A percentile compares a stretch with the other conserved stretches of the same genome.
Conservation (phyloP, 2,797 vertebrate genomes). For the Melanogrammus aeglefinus region DNA sequence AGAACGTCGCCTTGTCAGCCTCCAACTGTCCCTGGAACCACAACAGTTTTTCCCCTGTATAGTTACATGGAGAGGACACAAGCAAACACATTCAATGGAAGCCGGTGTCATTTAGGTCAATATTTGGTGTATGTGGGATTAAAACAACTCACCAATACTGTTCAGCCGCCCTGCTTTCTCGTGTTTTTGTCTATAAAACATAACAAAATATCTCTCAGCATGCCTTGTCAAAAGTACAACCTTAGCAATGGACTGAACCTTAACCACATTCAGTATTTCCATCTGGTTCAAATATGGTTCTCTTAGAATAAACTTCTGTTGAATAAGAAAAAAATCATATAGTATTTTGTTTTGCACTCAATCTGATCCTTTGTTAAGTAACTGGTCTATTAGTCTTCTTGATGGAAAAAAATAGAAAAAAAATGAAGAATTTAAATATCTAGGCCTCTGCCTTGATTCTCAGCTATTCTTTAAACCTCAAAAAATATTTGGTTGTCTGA, state of each 20-base stretch:
- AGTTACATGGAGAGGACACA: not conserved
- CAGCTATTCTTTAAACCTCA: too few species aligned
- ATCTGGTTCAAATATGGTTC: too few species aligned
- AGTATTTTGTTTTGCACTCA: too few species aligned
- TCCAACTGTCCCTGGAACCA: slow-evolving; percentile 93
- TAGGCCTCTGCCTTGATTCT: too few species aligned
- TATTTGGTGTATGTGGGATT: not conserved
- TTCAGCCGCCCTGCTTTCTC: slow-evolving; percentile 87
- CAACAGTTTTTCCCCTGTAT: slow-evolving; percentile 86
- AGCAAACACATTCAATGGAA: not conserved
- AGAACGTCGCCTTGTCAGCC: slow-evolving; percentile 76
- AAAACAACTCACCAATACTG: slow-evolving; percentile 73
- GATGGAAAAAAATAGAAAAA: too few species aligned
- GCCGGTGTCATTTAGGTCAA: not conserved
- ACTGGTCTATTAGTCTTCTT: too few species aligned
- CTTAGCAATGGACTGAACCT: not conserved
- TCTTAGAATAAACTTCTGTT: too few species aligned
- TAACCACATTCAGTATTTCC: not conserved
- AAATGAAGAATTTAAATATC: too few species aligned
- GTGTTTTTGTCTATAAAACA: slow-evolving; percentile 75
- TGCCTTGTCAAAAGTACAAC: not conserved
- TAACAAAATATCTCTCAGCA: not conserved
- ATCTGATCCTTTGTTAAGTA: too few species aligned
- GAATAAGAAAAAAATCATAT: too few species aligned
- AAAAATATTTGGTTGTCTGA: too few species aligned